Conservation (phyloP, 2,113 vertebrate genomes). For the Platichthys stellatus region DNA sequence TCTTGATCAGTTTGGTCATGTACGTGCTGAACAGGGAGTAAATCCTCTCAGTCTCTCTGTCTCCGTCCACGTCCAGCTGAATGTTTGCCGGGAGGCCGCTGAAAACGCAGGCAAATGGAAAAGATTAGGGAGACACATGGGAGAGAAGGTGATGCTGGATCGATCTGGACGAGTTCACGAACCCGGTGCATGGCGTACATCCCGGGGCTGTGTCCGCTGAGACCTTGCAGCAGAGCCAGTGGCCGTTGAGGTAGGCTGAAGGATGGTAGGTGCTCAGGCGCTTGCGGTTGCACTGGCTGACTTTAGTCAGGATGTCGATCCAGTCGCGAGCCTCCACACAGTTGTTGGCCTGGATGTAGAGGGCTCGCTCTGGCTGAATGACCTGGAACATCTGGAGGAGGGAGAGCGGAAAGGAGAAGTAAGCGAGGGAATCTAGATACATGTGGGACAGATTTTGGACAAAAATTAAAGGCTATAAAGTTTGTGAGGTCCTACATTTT, state of each 20-base stretch:
- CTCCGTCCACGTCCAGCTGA: conserved; percentile 96
- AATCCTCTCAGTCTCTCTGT: conserved; percentile 96
- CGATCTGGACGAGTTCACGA: conserved; percentile 44
- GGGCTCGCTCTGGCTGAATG: conserved; percentile 94
- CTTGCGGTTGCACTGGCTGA: conserved; percentile 97
- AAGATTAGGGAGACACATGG: neutral
- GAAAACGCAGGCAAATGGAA: conserved; percentile 46
- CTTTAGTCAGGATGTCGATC: conserved; percentile 98
- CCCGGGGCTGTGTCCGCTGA: conserved; percentile 88
- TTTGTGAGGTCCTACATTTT: conserved; percentile 87
- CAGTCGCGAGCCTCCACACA: conserved; percentile 98
- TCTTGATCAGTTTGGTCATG: conserved; percentile 94
- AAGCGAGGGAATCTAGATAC: neutral
- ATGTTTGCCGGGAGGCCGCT: conserved; percentile 97
- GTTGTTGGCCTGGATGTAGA: conserved; percentile 99
- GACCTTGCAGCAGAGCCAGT: conserved; percentile 97
- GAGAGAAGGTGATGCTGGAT: neutral
- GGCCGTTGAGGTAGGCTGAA: conserved; percentile 95
- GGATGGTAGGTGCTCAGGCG: conserved; percentile 95
- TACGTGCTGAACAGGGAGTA: conserved; percentile 94
- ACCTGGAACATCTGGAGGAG: conserved; percentile 96
- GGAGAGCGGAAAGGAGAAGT: neutral
- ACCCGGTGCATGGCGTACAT: conserved; percentile 96
- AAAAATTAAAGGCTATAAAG: neutral
- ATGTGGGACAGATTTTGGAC: neutral